These are phyloP conservation scores for Apodemus sylvaticus DNA, from an alignment of 2,113 vertebrate species.

Conservation along the genomic window DNA sequence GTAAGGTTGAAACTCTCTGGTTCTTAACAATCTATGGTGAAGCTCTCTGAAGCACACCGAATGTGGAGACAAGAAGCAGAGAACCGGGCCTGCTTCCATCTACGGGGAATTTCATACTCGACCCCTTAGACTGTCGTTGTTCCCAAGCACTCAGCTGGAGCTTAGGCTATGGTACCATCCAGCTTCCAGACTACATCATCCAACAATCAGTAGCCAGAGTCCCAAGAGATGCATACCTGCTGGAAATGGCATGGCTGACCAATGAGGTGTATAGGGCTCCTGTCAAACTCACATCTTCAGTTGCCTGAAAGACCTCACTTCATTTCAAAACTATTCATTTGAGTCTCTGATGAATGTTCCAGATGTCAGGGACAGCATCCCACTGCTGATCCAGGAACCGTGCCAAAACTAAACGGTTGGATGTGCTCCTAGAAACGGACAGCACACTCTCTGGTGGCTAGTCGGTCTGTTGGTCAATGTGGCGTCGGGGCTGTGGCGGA, in stretches of 20 bases:
- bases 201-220: conserved; percentile 63
- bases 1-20: not conserved
- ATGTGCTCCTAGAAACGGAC: conserved; percentile 71
- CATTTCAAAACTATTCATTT: conserved; percentile 79
- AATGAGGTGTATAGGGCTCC: conserved; percentile 80
- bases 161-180: conserved; percentile 51
- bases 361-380: conserved; percentile 80
- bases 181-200: conserved; percentile 50
- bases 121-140: conserved; percentile 33
- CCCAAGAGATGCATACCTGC: conserved; percentile 74
- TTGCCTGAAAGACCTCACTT: conserved; percentile 79
- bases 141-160: conserved; percentile 55
- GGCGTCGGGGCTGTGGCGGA: conserved; percentile 47
- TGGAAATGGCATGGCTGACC: conserved; percentile 74
- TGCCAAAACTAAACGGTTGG: conserved; percentile 78
- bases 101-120: not conserved
- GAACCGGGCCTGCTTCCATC: not conserved
- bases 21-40: not conserved
- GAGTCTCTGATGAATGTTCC: conserved; percentile 79
- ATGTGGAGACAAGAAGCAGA: not conserved
- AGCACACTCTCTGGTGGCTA: conserved; percentile 70
- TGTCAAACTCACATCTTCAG: conserved; percentile 73
- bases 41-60: not conserved
- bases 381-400: conserved; percentile 71
- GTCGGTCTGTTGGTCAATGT: conserved; percentile 17